Base-by-base conservation (phyloP, 2,113 vertebrate genomes). In the Otis tarda region DNA sequence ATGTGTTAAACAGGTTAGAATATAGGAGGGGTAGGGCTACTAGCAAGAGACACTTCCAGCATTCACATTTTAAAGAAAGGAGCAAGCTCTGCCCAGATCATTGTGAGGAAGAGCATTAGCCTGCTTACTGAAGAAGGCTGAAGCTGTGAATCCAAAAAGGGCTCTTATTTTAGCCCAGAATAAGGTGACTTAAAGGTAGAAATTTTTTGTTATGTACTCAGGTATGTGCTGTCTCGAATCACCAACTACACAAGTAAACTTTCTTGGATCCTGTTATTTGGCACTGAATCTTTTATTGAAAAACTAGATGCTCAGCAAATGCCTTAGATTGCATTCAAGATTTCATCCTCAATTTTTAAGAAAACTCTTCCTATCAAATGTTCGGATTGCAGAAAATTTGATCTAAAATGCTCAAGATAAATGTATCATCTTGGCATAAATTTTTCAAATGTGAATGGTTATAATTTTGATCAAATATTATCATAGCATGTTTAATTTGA, bases 81-180 rank as follows among this genome's bases (percentile, higher is more conserved):
- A 59, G 8, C 4, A 83, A 75, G 5, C 7, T 27, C 22, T 86
- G n/a, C 14, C 21, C 1, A 33, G 28, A 31, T 25, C 1, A 7
- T 50, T 71, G 24, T 15, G 14, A 47, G 19, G 20, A 93, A 65
- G 12, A 53, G 10, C 6, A 47, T 76, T 52, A 77, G 1, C 21
- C 28, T 56, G 14, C 20, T 47, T 64, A 43, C 8, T 60, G 64
- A 60, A 80, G 55, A 69, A 86, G 28, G 15, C 2, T 65, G 50
- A 86, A 77, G 8, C 27, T 16, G 1, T 0, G 0, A 53, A 64
- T 53, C 10, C 0, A 0, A 61, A 43, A 87, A 75, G 10, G 6
- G 7, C 12, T 37, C 8, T 71, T 70, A 30, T 57, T 82, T 67
- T 24, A 67, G 15, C 5, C 4, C 3, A 17, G 43, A 49, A n/a